These are phyloP conservation scores for Magallana gigas DNA, from an alignment of 1,140 invertebrate genomes.

Conservation along the genomic window DNA sequence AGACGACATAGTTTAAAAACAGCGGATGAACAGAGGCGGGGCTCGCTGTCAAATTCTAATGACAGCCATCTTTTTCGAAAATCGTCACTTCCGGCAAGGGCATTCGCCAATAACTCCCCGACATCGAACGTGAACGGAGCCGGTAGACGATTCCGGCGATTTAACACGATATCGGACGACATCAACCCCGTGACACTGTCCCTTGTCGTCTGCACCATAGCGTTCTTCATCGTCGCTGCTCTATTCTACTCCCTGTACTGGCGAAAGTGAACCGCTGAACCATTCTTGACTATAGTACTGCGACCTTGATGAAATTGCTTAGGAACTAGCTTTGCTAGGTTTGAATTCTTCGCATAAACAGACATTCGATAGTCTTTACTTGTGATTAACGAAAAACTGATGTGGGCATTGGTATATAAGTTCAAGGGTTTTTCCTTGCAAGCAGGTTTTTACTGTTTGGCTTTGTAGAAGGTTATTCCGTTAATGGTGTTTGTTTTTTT, in stretches of 20 bases:
- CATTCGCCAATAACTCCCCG: neutral
- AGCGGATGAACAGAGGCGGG: neutral
- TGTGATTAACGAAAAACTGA: too few relatives aligned
- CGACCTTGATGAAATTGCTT: too few relatives aligned
- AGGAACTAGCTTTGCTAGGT: neutral
- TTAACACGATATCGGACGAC: neutral
- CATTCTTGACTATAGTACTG: too few relatives aligned
- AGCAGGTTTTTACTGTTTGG: too few relatives aligned
- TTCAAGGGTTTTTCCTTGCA: too few relatives aligned
- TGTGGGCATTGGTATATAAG: too few relatives aligned
- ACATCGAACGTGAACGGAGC: neutral
- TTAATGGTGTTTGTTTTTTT: too few relatives aligned
- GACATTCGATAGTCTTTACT: too few relatives aligned
- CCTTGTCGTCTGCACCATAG: neutral
- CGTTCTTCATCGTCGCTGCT: neutral
- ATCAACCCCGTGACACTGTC: neutral
- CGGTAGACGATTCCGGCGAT: neutral
- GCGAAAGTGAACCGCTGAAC: neutral
- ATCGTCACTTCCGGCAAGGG: conserved; percentile 8
- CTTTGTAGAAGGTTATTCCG: too few relatives aligned
- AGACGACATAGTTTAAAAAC: neutral
- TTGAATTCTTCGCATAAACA: too few relatives aligned
- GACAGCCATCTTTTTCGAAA: neutral
- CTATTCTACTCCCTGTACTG: neutral
- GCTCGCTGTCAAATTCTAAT: neutral